These are phyloP conservation scores for Mugil cephalus DNA, from an alignment of 2,113 vertebrate genomes.

Conservation along the genomic window DNA sequence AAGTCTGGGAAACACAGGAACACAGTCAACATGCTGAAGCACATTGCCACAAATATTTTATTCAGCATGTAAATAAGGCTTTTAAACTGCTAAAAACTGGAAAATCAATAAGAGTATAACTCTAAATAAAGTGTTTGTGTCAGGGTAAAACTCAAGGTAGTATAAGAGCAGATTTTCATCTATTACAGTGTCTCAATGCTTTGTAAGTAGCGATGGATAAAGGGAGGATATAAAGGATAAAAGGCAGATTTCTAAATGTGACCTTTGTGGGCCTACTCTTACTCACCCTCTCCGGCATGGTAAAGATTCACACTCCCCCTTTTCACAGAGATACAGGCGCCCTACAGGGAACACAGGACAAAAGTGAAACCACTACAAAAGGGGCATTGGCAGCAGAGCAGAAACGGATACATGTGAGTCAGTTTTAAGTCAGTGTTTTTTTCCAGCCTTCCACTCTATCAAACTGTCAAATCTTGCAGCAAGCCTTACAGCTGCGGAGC, in stretches of 20 bases:
- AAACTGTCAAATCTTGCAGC: slow-evolving; percentile 54
- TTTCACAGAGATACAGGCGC: slow-evolving; percentile 84
- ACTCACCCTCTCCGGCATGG: slow-evolving; percentile 90
- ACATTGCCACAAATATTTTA: background rate
- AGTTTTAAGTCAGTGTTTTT: background rate
- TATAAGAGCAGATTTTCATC: too few relatives aligned
- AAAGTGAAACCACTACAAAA: slow-evolving; percentile 24
- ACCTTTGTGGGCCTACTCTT: background rate
- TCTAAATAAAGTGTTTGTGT: too few relatives aligned
- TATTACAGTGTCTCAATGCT: background rate
- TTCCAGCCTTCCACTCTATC: slow-evolving; percentile 21
- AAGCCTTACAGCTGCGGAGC: slow-evolving; percentile 5
- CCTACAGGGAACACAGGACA: slow-evolving; percentile 74
- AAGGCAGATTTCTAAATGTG: background rate
- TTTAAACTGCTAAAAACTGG: too few relatives aligned
- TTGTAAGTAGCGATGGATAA: background rate
- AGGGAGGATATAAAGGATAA: too few relatives aligned
- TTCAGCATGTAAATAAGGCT: background rate
- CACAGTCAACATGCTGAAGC: background rate
- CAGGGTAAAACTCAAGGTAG: too few relatives aligned
- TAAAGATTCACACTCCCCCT: slow-evolving; percentile 83
- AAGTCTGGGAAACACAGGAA: slow-evolving; percentile 81
- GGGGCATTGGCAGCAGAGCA: background rate
- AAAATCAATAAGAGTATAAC: too few relatives aligned
- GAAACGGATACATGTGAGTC: slow-evolving; percentile 5